Conservation (phyloP, 1,140 invertebrate genomes). For the Drosophila pectinifera region DNA sequence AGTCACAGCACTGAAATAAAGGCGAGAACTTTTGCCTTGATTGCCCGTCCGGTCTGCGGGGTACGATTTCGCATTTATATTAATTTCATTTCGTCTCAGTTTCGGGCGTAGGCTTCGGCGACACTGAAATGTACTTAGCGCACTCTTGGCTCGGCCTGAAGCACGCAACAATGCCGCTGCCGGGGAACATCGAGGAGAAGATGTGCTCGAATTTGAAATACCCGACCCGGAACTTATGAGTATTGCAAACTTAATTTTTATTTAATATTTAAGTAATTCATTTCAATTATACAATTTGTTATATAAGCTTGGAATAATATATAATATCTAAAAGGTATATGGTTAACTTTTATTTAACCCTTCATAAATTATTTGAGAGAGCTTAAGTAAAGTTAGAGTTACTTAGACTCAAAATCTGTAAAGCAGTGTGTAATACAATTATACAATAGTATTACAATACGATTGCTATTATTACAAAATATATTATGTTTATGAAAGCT, state of each 20-base stretch:
- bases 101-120: constrained; percentile 42
- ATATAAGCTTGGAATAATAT: too few relatives aligned
- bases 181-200: too few relatives aligned
- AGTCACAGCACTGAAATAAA: constrained; percentile 43
- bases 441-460: too few relatives aligned
- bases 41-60: constrained; percentile 15
- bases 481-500: too few relatives aligned
- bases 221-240: too few relatives aligned
- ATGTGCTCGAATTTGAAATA: constrained; percentile 1
- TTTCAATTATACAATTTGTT: neutral
- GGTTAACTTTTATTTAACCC: too few relatives aligned
- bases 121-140: constrained; percentile 49
- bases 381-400: too few relatives aligned
- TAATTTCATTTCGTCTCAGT: constrained; percentile 22
- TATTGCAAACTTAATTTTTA: neutral
- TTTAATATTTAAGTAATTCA: neutral
- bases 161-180: neutral
- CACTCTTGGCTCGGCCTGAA: neutral
- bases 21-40: constrained; percentile 48
- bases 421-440: too few relatives aligned
- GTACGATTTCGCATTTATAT: constrained; percentile 11
- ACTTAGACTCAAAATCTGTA: too few relatives aligned
- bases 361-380: too few relatives aligned
- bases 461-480: too few relatives aligned
- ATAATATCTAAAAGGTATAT: too few relatives aligned